phyloP scores from a whole-genome alignment of 2,888 invertebrate species.

The Melolontha melolontha region DNA sequence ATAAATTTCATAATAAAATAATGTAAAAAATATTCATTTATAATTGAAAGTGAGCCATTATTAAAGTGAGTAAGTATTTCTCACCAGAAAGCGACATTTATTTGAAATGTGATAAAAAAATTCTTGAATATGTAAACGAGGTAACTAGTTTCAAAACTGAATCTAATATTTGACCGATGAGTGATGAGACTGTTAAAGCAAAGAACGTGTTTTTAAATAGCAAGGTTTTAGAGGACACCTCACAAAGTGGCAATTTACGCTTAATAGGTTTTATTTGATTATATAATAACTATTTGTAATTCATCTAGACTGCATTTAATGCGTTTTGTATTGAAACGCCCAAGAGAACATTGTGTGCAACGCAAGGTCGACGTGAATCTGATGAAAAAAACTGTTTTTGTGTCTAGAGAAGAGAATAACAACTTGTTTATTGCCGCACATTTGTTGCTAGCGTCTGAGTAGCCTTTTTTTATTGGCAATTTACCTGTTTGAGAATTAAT shows the following conservation, averaged over 20 bases:
- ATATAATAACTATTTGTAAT: slow-evolving; percentile 13
- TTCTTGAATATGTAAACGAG: too few relatives aligned
- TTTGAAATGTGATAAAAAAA: too few relatives aligned
- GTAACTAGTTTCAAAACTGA: not conserved
- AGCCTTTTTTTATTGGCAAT: slow-evolving; percentile 3
- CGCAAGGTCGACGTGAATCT: slow-evolving; percentile 14
- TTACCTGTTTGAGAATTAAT: slow-evolving; percentile 25
- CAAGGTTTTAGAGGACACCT: slow-evolving; percentile 22
- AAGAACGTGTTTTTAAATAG: slow-evolving; percentile 3
- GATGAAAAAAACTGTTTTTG: slow-evolving; percentile 24
- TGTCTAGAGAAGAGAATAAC: slow-evolving; percentile 26
- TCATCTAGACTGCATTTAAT: slow-evolving; percentile 13
- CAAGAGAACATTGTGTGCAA: slow-evolving; percentile 8
- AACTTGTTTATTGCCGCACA: slow-evolving; percentile 20
- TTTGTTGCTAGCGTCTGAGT: slow-evolving; percentile 10
- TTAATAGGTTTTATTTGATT: slow-evolving; percentile 20
- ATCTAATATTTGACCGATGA: slow-evolving; percentile 1
- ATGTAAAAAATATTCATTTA: too few relatives aligned
- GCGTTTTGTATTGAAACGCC: slow-evolving; percentile 27
- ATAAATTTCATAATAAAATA: too few relatives aligned
- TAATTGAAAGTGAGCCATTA: too few relatives aligned
- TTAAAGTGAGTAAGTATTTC: too few relatives aligned
- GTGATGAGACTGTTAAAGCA: not conserved
- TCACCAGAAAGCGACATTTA: too few relatives aligned
- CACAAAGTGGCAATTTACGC: slow-evolving; percentile 13